These are phyloP conservation scores for Morone saxatilis DNA, from an alignment of 2,113 vertebrate genomes.

Conservation along the genomic window DNA sequence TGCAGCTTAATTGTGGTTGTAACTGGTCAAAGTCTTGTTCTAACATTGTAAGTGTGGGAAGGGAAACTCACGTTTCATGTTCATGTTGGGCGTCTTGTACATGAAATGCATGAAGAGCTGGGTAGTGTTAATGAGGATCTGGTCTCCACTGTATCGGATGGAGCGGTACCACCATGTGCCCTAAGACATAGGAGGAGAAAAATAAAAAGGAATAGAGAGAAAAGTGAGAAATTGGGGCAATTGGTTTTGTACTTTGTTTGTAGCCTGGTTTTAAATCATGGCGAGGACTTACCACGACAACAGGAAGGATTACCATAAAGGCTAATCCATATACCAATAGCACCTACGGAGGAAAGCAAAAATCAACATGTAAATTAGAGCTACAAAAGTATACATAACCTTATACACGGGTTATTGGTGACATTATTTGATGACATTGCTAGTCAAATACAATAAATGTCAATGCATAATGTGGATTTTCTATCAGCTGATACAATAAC, in stretches of 20 bases:
- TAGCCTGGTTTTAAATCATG: neutral
- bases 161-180: slow-evolving; percentile 99
- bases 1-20: neutral
- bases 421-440: neutral
- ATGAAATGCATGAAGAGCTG: slow-evolving; percentile 99
- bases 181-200: slow-evolving; percentile 69
- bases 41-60: neutral
- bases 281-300: slow-evolving; percentile 92
- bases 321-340: slow-evolving; percentile 96
- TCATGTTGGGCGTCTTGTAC: slow-evolving; percentile 99
- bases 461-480: neutral
- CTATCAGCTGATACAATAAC: too few species aligned
- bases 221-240: neutral
- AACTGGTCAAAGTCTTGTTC: neutral
- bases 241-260: neutral
- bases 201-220: neutral
- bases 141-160: slow-evolving; percentile 97
- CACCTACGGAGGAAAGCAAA: slow-evolving; percentile 85
- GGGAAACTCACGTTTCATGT: slow-evolving; percentile 95
- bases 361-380: neutral
- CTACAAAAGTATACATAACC: neutral
- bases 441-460: neutral
- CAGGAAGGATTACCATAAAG: slow-evolving; percentile 99
- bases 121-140: slow-evolving; percentile 98
- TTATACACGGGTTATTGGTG: neutral